phyloP scores from a whole-genome alignment of 2,888 invertebrate species.

The Coronaproctus castanopsis region DNA sequence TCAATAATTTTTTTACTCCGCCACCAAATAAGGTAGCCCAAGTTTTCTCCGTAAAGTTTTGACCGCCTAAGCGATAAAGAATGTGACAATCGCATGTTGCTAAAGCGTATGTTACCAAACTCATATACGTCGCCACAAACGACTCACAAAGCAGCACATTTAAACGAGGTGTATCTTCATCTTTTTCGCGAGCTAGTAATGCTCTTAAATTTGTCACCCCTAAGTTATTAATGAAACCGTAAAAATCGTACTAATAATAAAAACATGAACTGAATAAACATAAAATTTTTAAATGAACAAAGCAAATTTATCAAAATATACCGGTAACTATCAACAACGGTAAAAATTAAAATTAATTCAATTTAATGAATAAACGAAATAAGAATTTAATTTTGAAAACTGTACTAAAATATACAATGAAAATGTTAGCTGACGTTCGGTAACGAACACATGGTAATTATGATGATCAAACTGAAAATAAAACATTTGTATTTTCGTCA shows the following conservation, averaged over 20 bases:
- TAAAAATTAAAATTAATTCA: too few species aligned
- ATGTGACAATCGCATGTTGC: constrained; percentile 85
- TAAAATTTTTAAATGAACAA: too few species aligned
- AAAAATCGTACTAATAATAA: too few species aligned
- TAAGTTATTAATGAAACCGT: constrained; percentile 21
- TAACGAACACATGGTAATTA: too few species aligned
- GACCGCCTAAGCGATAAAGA: constrained; percentile 66
- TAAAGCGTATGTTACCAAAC: constrained; percentile 77
- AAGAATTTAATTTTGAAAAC: too few species aligned
- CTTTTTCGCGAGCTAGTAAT: constrained; percentile 75
- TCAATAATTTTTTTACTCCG: constrained; percentile 63
- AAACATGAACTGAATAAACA: not conserved
- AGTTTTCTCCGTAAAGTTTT: constrained; percentile 51
- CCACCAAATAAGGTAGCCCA: constrained; percentile 77
- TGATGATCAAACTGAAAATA: too few species aligned
- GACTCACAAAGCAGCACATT: constrained; percentile 81
- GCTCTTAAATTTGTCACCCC: constrained; percentile 86
- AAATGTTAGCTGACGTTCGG: too few species aligned
- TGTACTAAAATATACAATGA: too few species aligned
- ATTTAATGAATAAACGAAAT: too few species aligned
- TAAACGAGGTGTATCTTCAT: constrained; percentile 80
- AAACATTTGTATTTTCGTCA: too few species aligned
- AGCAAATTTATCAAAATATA: too few species aligned
- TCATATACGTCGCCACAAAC: constrained; percentile 80
- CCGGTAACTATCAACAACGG: too few species aligned